phyloP scores from a whole-genome alignment of 2,113 vertebrate species.

The Poeciliopsis occidentalis region DNA sequence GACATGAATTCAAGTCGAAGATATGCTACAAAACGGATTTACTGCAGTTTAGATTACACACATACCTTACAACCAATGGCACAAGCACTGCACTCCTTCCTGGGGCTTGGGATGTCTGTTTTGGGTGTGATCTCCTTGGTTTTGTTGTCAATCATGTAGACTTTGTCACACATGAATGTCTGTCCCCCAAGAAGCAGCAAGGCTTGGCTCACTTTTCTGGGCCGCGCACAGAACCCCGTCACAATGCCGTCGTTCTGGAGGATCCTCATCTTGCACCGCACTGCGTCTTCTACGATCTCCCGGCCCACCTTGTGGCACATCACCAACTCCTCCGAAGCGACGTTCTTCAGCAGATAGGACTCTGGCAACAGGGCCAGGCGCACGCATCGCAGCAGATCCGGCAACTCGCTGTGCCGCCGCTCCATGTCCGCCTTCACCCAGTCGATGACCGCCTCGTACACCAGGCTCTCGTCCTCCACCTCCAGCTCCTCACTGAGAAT shows the following conservation, averaged over 20 bases:
- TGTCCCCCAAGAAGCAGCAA: conserved; percentile 85
- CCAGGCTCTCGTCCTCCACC: conserved; percentile 86
- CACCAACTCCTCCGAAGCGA: conserved; percentile 82
- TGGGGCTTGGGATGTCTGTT: conserved; percentile 86
- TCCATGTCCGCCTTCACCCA: conserved; percentile 85
- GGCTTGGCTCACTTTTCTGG: conserved; percentile 85
- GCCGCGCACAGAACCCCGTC: conserved; percentile 84
- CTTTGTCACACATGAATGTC: conserved; percentile 87
- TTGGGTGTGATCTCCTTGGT: conserved; percentile 85
- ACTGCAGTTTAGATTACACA: not conserved
- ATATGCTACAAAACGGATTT: not conserved
- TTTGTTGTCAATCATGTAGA: conserved; percentile 86
- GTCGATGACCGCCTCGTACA: conserved; percentile 85
- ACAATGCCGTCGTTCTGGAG: conserved; percentile 87
- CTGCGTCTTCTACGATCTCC: conserved; percentile 84
- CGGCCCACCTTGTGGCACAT: conserved; percentile 83
- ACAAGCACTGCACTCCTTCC: conserved; percentile 87
- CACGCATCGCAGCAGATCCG: conserved; percentile 82
- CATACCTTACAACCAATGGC: conserved; percentile 86
- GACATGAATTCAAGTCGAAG: not conserved
- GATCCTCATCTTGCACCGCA: conserved; percentile 85
- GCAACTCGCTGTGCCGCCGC: conserved; percentile 75
- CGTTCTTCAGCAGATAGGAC: conserved; percentile 81
- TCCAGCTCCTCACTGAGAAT: conserved; percentile 86
- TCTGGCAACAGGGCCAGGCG: conserved; percentile 84